Base-by-base conservation (phyloP, 2,113 vertebrate genomes). In the Mastomys coucha region DNA sequence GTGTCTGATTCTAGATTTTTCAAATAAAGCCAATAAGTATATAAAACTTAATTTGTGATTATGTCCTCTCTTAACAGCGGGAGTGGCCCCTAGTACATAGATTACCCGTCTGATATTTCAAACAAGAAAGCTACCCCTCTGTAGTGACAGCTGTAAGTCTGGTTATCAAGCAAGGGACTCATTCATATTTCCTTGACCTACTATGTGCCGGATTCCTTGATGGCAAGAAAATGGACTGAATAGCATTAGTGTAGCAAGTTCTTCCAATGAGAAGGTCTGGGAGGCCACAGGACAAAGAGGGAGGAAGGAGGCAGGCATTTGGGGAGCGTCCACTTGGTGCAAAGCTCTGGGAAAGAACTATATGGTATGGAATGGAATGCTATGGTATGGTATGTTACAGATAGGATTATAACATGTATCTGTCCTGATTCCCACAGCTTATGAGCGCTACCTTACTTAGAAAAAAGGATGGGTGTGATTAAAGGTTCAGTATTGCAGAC, bases 1-100 rank as follows among this genome's bases (percentile, higher is more conserved):
- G 42, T n/a, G n/a, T n/a, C 51, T 58, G 87, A 84, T 28, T 94
- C 76, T 60, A 89, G 51, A 82, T 72, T 63, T 88, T 88, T 63
- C 36, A 56, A 81, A 81, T n/a, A 72, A 81, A 72, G 7, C 39
- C 86, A 81, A 63, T 36, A 81, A 58, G 39, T 53, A 80, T 49
- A 24, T 60, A 60, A 26, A 56, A 88, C 31, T 39, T 72, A 42
- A 65, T 73, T 88, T 94, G 51, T 58, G 49, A 16, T 33, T 72
- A 11, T 89, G 58, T 51, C 45, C 53, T 81, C 53, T 60, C 72
- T 89, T 63, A 63, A 31, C 39, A 65, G 14, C 56, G 56, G 63
- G n/a, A 93, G 53, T 87, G 12, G 36, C 11, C 28, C 17, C 88
- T 67, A 60, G 58, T 75, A 58, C 12, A 12, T 51, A 53, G 49